Base-by-base conservation (phyloP, 37 sponge, comb jelly and placozoan genomes). In the Halichondria panicea region DNA sequence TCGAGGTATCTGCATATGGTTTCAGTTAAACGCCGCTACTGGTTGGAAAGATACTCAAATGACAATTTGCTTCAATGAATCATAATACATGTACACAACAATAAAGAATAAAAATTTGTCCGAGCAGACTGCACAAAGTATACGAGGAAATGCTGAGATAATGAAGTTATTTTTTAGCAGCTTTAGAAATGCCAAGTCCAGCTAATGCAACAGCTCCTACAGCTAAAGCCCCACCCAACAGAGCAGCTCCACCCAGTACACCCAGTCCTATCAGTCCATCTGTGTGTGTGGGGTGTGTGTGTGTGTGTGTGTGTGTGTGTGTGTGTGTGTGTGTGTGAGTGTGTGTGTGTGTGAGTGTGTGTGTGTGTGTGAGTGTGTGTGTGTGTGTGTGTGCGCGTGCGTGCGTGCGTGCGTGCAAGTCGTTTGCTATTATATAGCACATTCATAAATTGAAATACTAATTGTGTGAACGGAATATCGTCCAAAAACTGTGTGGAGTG, bases 241-340 rank as follows among this genome's bases (percentile, higher is more conserved):
- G 69, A 48, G 87, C 74, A 31, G 83, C 87, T 22, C 94, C 94
- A 48, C 87, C 94, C 34, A 93, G 86, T 32, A 87, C 55, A 43
- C 81, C 89, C 40, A 85, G 58, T 40, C 90, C 87, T 0, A 93
- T 27, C 44, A 93, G 79, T 45, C 80, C 82, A 81, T 93, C 94
- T 93, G 61, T 11, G 56, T 55, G 56, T n/a, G n/a, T n/a, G n/a
- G n/a, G n/a, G n/a, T n/a, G n/a, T n/a, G n/a, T n/a, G n/a, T n/a
- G n/a, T n/a, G 64, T 63, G 64, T 63, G 64, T 63, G 64, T 63
- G 64, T 60, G 62, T 60, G 64, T 63, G 64, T 63, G 64, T 63
- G 67, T 66, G 42, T 66, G 67, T 2, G 67, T 66, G 67, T 66
- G 64, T 37, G 42, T 63, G 67, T 66, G 67, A 40, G 42, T 66